phyloP scores from a whole-genome alignment of 64 coral and sea anemone genomes.

The Cladopsammia gracilis region DNA sequence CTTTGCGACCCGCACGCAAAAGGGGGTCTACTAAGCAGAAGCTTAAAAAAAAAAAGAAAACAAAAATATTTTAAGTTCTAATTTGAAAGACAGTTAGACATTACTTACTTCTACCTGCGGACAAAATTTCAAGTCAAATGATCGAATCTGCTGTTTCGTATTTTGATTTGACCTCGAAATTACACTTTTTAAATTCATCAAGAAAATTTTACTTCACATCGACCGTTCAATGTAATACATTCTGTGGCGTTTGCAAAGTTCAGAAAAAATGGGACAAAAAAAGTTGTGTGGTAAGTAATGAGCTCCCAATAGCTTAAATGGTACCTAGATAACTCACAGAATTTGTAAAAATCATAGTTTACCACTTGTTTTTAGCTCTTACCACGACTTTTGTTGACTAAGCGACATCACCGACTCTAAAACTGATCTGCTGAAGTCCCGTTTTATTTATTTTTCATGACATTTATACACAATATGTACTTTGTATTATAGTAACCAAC shows the following conservation, averaged over 20 bases:
- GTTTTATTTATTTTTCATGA: not conserved
- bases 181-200: not conserved
- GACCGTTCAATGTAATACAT: not conserved
- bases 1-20: too few species aligned
- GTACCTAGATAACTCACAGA: slow-evolving; percentile 31
- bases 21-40: not conserved
- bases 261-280: not conserved
- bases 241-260: not conserved
- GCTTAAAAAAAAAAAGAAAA: not conserved
- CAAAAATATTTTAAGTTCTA: not conserved
- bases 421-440: not conserved
- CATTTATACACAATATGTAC: not conserved
- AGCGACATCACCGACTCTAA: not conserved
- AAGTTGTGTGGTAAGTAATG: not conserved
- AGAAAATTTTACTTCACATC: not conserved
- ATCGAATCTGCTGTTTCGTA: not conserved
- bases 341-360: slow-evolving; percentile 20
- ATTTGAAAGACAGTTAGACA: not conserved
- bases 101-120: not conserved
- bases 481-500: not conserved
- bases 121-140: not conserved
- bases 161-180: not conserved
- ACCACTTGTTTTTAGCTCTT: slow-evolving; percentile 13
- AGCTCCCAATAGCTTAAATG: slow-evolving; percentile 1
- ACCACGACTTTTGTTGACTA: slow-evolving; percentile 30